phyloP scores from a whole-genome alignment of 2,113 vertebrate species.

The Scartelaos histophorus region DNA sequence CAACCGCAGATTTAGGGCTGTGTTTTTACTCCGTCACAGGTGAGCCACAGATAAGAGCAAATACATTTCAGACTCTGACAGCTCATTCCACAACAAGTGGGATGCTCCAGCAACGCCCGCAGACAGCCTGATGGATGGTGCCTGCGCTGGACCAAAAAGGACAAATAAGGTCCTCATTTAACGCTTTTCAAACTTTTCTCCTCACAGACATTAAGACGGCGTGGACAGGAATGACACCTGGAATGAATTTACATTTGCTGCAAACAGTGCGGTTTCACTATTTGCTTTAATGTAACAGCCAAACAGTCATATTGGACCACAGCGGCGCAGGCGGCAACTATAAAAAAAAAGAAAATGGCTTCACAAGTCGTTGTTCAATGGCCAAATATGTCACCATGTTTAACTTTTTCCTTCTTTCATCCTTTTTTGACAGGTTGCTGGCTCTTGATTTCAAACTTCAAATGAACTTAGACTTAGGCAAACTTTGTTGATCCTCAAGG shows the following conservation, averaged over 20 bases:
- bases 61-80: slow-evolving; percentile 73
- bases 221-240: slow-evolving; percentile 42
- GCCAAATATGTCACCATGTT: too few species aligned
- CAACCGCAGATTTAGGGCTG: slow-evolving; percentile 62
- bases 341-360: too few species aligned
- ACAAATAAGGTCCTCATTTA: slow-evolving; percentile 68
- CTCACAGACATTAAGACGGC: slow-evolving; percentile 32
- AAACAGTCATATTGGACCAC: background rate
- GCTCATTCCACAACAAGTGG: slow-evolving; percentile 69
- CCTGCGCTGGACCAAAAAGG: slow-evolving; percentile 64
- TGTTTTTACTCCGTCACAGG: slow-evolving; percentile 67
- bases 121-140: slow-evolving; percentile 71
- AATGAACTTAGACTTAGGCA: too few species aligned
- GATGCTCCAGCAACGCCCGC: slow-evolving; percentile 58
- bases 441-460: too few species aligned
- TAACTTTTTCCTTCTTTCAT: too few species aligned
- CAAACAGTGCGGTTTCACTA: slow-evolving; percentile 22
- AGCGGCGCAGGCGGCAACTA: background rate
- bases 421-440: too few species aligned
- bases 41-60: slow-evolving; percentile 73
- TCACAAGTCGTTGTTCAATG: too few species aligned
- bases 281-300: slow-evolving; percentile 2
- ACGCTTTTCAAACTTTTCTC: slow-evolving; percentile 51
- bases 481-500: too few species aligned
- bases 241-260: slow-evolving; percentile 43